Evolutionary conservation across 2,113 vertebrate species (phyloP).

Genomic region (Colius striatus): DNA sequence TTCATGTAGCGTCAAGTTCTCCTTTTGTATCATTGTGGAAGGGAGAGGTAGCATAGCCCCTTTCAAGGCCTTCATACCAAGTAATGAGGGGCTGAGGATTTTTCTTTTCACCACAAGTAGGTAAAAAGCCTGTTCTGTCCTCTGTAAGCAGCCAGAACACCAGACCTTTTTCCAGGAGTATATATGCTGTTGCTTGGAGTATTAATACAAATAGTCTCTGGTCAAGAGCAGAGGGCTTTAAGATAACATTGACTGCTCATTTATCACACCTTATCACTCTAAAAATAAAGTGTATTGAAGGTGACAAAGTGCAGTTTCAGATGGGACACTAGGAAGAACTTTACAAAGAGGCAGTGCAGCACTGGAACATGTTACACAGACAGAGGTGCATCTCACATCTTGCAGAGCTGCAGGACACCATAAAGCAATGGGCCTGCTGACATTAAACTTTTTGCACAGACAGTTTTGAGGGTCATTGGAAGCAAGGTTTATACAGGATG

Average conservation of each 20-base stretch:
- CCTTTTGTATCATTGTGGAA: neutral
- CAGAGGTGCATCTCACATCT: fast-evolving
- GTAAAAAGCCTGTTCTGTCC: neutral
- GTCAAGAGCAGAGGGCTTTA: neutral
- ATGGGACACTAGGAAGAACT: neutral
- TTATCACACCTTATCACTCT: neutral
- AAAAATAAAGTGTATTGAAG: neutral
- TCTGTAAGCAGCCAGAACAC: neutral
- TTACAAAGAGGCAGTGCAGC: neutral
- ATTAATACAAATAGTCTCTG: neutral
- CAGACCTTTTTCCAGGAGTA: too few species aligned
- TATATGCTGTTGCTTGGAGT: neutral
- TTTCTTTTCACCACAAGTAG: neutral
- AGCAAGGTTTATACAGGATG: neutral
- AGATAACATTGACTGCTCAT: neutral
- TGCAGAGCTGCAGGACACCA: neutral
- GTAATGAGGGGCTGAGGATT: fast-evolving
- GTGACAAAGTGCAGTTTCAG: neutral
- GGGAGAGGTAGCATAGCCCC: fast-evolving
- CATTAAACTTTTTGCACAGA: neutral
- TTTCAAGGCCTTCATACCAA: neutral
- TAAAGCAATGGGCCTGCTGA: neutral
- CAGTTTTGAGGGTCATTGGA: neutral
- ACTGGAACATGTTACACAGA: neutral
- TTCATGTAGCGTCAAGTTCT: fast-evolving